Percentiles rank a stretch among this genome's conserved stretches.
Evolutionary conservation across 1,140 invertebrate species (phyloP).

Genomic region (Sipha flava): DNA sequence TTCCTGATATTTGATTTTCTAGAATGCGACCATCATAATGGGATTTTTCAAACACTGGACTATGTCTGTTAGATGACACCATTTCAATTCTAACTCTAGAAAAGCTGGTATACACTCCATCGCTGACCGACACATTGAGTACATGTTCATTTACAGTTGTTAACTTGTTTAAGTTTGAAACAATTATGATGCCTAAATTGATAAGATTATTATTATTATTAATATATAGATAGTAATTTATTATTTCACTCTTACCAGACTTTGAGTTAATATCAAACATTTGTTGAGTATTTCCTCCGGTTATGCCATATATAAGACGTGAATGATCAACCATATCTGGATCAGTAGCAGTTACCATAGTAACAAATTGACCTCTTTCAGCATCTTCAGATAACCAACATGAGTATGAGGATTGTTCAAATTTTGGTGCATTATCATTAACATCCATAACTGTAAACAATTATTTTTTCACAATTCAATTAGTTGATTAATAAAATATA

Average conservation of each 20-base stretch:
- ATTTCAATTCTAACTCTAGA: slow-evolving; percentile 70
- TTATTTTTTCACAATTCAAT: background rate
- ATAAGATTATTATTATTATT: background rate
- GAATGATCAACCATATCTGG: slow-evolving; percentile 68
- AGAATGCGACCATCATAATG: slow-evolving; percentile 64
- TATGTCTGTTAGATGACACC: slow-evolving; percentile 66
- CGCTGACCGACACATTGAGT: slow-evolving; percentile 82
- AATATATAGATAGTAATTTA: background rate
- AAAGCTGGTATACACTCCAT: slow-evolving; percentile 82
- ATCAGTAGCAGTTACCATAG: slow-evolving; percentile 77
- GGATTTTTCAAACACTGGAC: slow-evolving; percentile 66
- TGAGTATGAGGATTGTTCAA: slow-evolving; percentile 71
- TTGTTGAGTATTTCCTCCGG: slow-evolving; percentile 73
- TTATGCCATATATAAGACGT: slow-evolving; percentile 69
- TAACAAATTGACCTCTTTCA: slow-evolving; percentile 76
- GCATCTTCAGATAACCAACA: slow-evolving; percentile 73
- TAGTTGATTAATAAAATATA: background rate
- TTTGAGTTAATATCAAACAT: slow-evolving; percentile 69
- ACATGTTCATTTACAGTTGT: slow-evolving; percentile 46
- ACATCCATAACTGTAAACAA: slow-evolving; percentile 61
- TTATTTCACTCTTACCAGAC: slow-evolving; percentile 46
- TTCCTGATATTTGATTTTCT: slow-evolving; percentile 73
- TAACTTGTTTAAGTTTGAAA: slow-evolving; percentile 55
- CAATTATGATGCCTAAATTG: slow-evolving; percentile 48
- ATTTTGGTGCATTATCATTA: slow-evolving; percentile 79